phyloP scores from a whole-genome alignment of 2,888 invertebrate genomes.

The Cantharis flavilabris region DNA sequence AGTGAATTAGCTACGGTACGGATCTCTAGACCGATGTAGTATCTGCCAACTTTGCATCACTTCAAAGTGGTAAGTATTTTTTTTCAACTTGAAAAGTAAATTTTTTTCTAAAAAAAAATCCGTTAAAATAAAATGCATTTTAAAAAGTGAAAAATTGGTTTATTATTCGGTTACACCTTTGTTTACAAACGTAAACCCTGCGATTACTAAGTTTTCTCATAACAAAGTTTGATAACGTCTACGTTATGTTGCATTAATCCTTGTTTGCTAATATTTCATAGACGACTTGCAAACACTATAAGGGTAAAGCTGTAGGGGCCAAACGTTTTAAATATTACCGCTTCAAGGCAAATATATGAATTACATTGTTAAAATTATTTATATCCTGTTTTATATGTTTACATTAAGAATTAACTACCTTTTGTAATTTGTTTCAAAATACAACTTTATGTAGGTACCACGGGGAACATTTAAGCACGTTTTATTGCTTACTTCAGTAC shows the following conservation, averaged over 20 bases:
- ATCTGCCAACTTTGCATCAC: conserved; percentile 9
- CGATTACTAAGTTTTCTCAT: conserved; percentile 13
- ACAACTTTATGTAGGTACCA: conserved; percentile 9
- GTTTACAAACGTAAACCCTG: conserved; percentile 1
- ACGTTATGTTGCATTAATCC: conserved; percentile 17
- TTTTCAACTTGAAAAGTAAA: not conserved
- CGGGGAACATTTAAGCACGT: not conserved
- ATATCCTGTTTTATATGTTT: conserved; percentile 44
- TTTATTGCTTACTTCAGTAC: not conserved
- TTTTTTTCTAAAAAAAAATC: not conserved
- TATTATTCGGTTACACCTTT: not conserved
- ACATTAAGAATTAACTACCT: conserved; percentile 35
- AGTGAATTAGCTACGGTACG: conserved; percentile 34
- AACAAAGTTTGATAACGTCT: conserved; percentile 8
- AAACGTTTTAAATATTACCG: conserved; percentile 35
- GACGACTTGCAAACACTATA: conserved; percentile 29
- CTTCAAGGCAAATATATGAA: conserved; percentile 36
- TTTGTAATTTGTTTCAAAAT: conserved; percentile 26
- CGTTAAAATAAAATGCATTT: not conserved
- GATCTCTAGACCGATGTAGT: conserved; percentile 15
- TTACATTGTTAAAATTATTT: conserved; percentile 38
- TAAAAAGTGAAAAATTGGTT: not conserved
- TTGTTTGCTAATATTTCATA: conserved; percentile 37
- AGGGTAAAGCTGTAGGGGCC: conserved; percentile 19
- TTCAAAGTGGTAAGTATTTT: not conserved